phyloP scores from a whole-genome alignment of 2,888 invertebrate species.

The Rotaria socialis region DNA sequence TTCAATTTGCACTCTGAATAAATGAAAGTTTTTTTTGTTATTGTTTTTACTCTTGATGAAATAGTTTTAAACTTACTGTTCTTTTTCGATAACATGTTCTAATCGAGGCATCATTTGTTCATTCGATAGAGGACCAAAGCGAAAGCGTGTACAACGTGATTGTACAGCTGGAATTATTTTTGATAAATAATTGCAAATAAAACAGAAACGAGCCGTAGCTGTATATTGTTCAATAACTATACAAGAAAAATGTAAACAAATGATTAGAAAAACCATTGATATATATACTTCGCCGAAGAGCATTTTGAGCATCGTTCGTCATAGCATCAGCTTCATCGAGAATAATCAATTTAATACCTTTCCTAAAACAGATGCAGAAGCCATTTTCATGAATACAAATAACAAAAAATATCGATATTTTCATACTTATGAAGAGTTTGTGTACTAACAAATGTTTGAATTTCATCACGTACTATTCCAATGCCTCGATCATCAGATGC shows the following conservation, averaged over 20 bases:
- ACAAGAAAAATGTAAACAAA: slow-evolving; percentile 1
- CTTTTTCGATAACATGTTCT: slow-evolving; percentile 74
- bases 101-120: slow-evolving; percentile 84
- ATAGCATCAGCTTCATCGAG: slow-evolving; percentile 98
- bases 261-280: not conserved
- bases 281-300: slow-evolving; percentile 75
- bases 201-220: slow-evolving; percentile 93
- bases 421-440: slow-evolving; percentile 77
- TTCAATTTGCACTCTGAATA: slow-evolving; percentile 71
- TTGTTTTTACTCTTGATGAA: too few relatives aligned
- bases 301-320: slow-evolving; percentile 99
- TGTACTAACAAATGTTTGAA: slow-evolving; percentile 91
- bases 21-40: too few relatives aligned
- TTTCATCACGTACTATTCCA: slow-evolving; percentile 84
- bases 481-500: slow-evolving; percentile 98
- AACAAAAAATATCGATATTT: not conserved
- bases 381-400: not conserved
- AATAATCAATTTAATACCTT: slow-evolving; percentile 87
- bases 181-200: slow-evolving; percentile 95
- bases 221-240: slow-evolving; percentile 97
- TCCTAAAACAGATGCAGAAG: slow-evolving; percentile 55
- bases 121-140: slow-evolving; percentile 81
- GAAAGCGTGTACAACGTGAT: slow-evolving; percentile 90
- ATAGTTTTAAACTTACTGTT: slow-evolving; percentile 67
- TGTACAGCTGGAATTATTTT: slow-evolving; percentile 98